Percentiles rank a stretch among this genome's conserved stretches.
These are phyloP conservation scores for Ciconia maguari DNA, from an alignment of 2,113 vertebrate species.

Conservation along the genomic window DNA sequence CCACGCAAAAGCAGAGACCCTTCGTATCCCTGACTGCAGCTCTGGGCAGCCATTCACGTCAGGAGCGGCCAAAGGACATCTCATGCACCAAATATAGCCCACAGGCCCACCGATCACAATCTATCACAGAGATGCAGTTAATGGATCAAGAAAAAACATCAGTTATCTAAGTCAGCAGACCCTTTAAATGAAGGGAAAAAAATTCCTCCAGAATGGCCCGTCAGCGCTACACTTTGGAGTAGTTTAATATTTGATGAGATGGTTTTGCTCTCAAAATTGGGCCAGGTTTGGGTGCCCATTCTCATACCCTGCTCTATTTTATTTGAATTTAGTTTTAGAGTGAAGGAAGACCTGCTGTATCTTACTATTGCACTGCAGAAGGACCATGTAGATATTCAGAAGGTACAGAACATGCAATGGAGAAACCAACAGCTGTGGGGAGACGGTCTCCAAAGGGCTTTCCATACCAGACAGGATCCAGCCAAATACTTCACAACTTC, in stretches of 20 bases:
- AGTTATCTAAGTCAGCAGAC: background rate
- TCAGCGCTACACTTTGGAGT: background rate
- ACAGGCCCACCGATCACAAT: fast-evolving
- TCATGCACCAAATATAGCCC: fast-evolving
- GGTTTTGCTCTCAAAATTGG: background rate
- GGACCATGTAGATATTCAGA: fast-evolving
- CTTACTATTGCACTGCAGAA: background rate
- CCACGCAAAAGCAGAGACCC: background rate
- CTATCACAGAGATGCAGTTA: background rate
- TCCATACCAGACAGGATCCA: background rate
- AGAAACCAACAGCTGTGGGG: background rate
- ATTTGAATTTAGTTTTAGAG: background rate
- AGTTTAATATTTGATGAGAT: background rate
- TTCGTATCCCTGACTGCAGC: fast-evolving
- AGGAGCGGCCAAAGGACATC: background rate
- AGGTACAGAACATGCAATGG: fast-evolving
- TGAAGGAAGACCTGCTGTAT: background rate
- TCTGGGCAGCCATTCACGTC: background rate
- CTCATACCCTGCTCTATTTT: background rate
- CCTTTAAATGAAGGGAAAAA: background rate
- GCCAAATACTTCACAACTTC: background rate
- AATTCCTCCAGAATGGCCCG: fast-evolving
- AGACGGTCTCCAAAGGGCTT: background rate
- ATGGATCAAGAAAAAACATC: background rate
- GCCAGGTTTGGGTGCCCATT: background rate